Evolutionary conservation across 2,888 invertebrate species (phyloP), one percentile per base, ranked within the genome.

Genomic region (Epiblema foenella): DNA sequence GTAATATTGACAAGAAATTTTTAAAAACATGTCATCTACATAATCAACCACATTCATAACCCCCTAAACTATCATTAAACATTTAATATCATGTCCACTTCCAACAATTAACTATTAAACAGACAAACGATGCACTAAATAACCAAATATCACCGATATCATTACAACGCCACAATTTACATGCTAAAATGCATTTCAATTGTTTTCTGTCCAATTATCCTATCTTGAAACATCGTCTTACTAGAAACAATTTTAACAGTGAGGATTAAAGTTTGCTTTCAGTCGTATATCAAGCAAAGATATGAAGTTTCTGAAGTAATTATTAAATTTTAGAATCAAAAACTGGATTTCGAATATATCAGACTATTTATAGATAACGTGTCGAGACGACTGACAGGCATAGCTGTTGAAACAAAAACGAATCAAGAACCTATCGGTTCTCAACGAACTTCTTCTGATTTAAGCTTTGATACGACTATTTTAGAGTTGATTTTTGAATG

Each of bases 281-380:
- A 5, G 5, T 39, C 3, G 11, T 29, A 5, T 5, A 1, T 39
- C 20, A 15, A 9, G 20, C 5, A 39, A 17, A 52, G 37, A 64
- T 24, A 54, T 1, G 63, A 52, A 37, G 37, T 52, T 20, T 37
- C 9, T 3, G 20, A 20, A 37, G 3, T 52, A 63, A 49, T 9
- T 7, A 29, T 67, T 49, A 9, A 33, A 52, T 58, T 59, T 59
- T 49, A 49, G 29, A 58, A 68, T 58, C 72, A 58, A 64, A 70
- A 70, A 70, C 70, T 69, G 62, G 65, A 60, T 56, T 67, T 46
- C 17, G 46, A 70, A 70, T 70, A 66, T 70, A 65, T 66, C 70
- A 46, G 54, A 57, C 59, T 57, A 54, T 58, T 56, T 51, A 60
- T 70, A 68, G 77, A 78, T 78, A 78, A 75, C 51, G 46, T 20